phyloP scores from a whole-genome alignment of 2,797 vertebrate species.

The Pantherophis alleghaniensis region DNA sequence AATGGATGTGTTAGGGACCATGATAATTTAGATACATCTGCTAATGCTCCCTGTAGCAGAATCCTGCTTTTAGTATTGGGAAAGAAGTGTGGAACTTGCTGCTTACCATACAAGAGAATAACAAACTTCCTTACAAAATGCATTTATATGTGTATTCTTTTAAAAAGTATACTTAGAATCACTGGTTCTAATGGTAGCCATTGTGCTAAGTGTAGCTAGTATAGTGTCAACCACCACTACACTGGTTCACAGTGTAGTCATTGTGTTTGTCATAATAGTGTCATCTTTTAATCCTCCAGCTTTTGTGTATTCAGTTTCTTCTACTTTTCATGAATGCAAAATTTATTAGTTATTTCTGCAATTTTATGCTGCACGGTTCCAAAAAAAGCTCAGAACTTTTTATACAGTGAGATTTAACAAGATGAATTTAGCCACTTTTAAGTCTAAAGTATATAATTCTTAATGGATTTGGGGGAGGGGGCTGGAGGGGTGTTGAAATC shows the following conservation, averaged over 20 bases:
- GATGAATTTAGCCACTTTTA: neutral
- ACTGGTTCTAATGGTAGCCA: neutral
- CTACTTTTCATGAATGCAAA: neutral
- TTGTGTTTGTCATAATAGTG: neutral
- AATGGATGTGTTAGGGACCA: neutral
- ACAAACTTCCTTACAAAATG: neutral
- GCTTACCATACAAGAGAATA: neutral
- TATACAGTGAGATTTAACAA: neutral
- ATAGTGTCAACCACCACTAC: no score
- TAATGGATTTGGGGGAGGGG: neutral
- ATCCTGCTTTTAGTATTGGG: neutral
- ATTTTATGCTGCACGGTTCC: neutral
- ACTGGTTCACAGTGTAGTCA: neutral
- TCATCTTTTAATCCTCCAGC: neutral
- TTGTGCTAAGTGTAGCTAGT: no score
- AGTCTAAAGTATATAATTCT: neutral
- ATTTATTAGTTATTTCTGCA: neutral
- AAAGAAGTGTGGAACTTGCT: neutral
- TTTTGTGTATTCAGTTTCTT: neutral
- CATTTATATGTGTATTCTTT: neutral
- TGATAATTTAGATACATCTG: neutral
- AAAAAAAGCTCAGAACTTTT: neutral
- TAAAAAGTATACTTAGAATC: neutral
- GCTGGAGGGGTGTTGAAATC: neutral
- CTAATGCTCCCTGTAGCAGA: neutral